phyloP scores from a whole-genome alignment of 2,888 invertebrate genomes.

The Epinotia ramella region DNA sequence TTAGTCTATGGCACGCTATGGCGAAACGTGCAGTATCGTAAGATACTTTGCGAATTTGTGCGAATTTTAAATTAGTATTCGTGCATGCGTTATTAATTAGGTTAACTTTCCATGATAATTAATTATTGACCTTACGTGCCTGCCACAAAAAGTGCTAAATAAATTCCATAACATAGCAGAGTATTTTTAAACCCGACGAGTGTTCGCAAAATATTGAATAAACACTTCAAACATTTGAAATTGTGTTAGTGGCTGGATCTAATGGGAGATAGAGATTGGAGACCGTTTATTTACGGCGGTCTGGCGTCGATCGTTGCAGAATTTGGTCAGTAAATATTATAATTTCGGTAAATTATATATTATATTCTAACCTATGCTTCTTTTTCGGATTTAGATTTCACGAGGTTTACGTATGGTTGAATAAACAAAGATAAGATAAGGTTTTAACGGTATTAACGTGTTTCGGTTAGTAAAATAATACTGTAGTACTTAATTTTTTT shows the following conservation, averaged over 20 bases:
- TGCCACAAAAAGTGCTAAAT: not conserved
- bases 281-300: constrained; percentile 97
- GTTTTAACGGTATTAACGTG: constrained; percentile 6
- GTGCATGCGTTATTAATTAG: constrained; percentile 1
- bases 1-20: constrained; percentile 33
- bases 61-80: constrained; percentile 36
- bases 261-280: constrained; percentile 94
- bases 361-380: constrained; percentile 44
- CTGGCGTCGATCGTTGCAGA: constrained; percentile 97
- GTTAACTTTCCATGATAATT: constrained; percentile 3
- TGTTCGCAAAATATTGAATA: constrained; percentile 33
- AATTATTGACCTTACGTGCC: not conserved
- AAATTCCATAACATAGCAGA: not conserved
- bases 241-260: constrained; percentile 67
- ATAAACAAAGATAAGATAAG: constrained; percentile 41
- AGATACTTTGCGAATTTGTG: constrained; percentile 29
- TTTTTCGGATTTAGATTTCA: constrained; percentile 35
- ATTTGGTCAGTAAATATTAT: constrained; percentile 88
- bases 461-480: not conserved
- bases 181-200: constrained; percentile 26
- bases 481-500: too few relatives aligned
- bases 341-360: constrained; percentile 39
- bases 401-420: constrained; percentile 20
- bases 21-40: constrained; percentile 40
- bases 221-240: constrained; percentile 30